Percentiles rank a stretch among this genome's conserved stretches.
Evolutionary conservation across 30 jellyfish, hydroid and myxozoan species (phyloP).

Genomic region (Aurelia coerulea): DNA sequence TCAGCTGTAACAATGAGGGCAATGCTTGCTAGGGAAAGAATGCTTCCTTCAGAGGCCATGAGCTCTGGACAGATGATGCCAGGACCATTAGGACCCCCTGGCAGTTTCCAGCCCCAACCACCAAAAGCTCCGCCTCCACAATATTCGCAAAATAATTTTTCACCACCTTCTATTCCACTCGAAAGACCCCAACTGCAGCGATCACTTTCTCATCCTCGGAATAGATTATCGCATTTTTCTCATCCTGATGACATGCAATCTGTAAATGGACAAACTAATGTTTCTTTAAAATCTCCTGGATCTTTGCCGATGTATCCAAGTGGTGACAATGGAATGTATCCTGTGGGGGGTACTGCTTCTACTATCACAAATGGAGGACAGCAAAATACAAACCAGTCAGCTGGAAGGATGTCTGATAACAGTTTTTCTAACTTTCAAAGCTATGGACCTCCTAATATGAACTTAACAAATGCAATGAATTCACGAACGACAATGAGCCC

Average conservation of each 20-base stretch:
- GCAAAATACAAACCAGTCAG: slow-evolving; percentile 12
- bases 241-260: slow-evolving; percentile 67
- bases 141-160: slow-evolving; percentile 53
- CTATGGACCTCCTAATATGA: slow-evolving; percentile 76
- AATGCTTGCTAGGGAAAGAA: slow-evolving; percentile 63
- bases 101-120: slow-evolving; percentile 46
- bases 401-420: slow-evolving; percentile 35
- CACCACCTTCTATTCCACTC: slow-evolving; percentile 56
- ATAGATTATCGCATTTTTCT: slow-evolving; percentile 63
- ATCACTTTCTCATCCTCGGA: slow-evolving; percentile 64
- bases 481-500: slow-evolving; percentile 57
- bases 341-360: slow-evolving; percentile 41
- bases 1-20: slow-evolving; percentile 56
- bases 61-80: slow-evolving; percentile 71
- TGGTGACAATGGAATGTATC: slow-evolving; percentile 41
- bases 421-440: slow-evolving; percentile 36
- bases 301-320: slow-evolving; percentile 50
- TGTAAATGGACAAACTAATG: slow-evolving; percentile 23
- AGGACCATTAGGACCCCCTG: slow-evolving; percentile 78
- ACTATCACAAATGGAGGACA: slow-evolving; percentile 50
- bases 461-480: slow-evolving; percentile 44
- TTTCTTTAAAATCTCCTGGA: slow-evolving; percentile 63
- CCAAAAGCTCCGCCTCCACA: slow-evolving; percentile 78
- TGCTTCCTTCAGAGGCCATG: slow-evolving; percentile 57
- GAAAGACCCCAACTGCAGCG: slow-evolving; percentile 69